Conservation (phyloP, 2,888 invertebrate genomes). For the Trisateles emortualis region DNA sequence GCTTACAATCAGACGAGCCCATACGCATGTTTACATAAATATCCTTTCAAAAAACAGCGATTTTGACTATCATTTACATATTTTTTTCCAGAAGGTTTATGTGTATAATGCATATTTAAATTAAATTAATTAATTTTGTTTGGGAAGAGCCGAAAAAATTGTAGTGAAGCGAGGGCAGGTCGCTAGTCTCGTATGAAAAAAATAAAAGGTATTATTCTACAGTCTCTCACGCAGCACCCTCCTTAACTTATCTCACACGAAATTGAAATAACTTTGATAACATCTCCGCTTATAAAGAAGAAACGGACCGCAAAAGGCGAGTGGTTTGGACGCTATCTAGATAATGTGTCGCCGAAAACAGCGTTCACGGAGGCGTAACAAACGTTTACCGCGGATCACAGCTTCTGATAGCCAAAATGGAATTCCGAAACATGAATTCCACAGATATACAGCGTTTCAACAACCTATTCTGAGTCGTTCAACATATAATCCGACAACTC, state of each 20-base stretch:
- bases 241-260: constrained; percentile 65
- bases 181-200: too few species aligned
- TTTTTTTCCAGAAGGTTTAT: too few species aligned
- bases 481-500: constrained; percentile 4
- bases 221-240: constrained; percentile 55
- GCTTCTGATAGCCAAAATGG: constrained; percentile 64
- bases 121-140: too few species aligned
- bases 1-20: too few species aligned
- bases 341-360: constrained; percentile 72
- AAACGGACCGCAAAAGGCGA: constrained; percentile 68
- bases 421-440: constrained; percentile 39
- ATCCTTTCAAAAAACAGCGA: too few species aligned
- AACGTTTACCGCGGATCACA: constrained; percentile 61
- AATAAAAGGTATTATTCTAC: constrained; percentile 10
- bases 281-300: constrained; percentile 67
- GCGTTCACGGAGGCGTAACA: constrained; percentile 66
- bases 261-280: constrained; percentile 76
- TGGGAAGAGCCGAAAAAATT: too few species aligned
- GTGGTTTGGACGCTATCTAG: constrained; percentile 74
- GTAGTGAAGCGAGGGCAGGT: too few species aligned
- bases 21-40: too few species aligned
- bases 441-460: constrained; percentile 7
- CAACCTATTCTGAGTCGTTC: constrained; percentile 10
- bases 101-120: too few species aligned
- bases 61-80: too few species aligned